Conservation (phyloP, 2,113 vertebrate species). For the Prunella fulvescens region DNA sequence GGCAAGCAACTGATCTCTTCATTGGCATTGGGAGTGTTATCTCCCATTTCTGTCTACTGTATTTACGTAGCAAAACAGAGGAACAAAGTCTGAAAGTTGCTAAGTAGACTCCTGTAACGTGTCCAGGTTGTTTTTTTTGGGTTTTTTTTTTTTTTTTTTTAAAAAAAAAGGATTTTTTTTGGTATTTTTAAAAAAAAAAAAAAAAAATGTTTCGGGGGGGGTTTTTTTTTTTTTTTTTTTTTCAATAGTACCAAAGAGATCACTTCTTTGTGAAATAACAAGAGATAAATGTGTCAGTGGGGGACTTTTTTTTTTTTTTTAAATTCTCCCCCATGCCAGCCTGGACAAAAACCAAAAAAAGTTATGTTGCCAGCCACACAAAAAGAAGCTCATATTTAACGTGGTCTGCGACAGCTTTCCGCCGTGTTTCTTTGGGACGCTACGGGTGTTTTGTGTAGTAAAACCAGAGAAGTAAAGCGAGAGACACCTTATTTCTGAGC, state of each 20-base stretch:
- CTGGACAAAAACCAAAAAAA: neutral
- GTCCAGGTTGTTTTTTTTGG: neutral
- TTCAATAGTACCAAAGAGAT: neutral
- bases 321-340: neutral
- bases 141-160: neutral
- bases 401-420: neutral
- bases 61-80: neutral
- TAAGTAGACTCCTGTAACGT: neutral
- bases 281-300: neutral
- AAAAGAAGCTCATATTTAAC: neutral
- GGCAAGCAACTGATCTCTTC: conserved; percentile 13
- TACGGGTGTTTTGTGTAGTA: neutral
- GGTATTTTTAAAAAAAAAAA: no score
- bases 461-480: neutral
- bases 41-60: conserved; percentile 5
- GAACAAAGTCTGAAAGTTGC: conserved; percentile 46
- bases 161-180: no score
- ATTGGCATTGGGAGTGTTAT: conserved; percentile 19
- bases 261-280: neutral
- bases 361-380: neutral
- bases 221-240: no score
- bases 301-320: neutral
- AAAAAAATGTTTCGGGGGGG: no score
- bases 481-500: conserved; percentile 20
- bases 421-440: neutral